Conservation (phyloP, 2,888 invertebrate species). For the Philereme transversata region DNA sequence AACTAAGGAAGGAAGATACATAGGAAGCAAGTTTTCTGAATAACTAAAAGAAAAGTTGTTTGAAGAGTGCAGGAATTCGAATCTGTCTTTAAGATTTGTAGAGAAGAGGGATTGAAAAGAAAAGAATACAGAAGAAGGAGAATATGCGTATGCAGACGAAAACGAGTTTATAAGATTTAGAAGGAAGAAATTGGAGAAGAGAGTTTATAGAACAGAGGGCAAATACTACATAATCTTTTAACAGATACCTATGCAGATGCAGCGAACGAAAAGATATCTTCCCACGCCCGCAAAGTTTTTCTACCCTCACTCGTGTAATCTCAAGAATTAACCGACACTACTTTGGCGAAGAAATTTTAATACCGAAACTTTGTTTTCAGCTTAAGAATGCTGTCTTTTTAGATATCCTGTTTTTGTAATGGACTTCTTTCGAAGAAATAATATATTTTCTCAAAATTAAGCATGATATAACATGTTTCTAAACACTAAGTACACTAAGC, state of each 20-base stretch:
- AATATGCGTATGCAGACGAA: no score
- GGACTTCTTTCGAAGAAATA: not conserved
- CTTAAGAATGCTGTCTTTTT: slow-evolving; percentile 52
- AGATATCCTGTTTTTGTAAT: slow-evolving; percentile 13
- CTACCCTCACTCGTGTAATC: slow-evolving; percentile 53
- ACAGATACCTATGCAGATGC: slow-evolving; percentile 33
- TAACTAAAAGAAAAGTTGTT: no score
- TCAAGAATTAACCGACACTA: slow-evolving; percentile 56
- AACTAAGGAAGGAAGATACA: no score
- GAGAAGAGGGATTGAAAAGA: no score
- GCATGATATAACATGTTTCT: no score
- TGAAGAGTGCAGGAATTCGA: no score
- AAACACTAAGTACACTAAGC: no score
- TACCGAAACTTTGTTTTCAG: slow-evolving; percentile 57
- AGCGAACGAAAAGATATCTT: slow-evolving; percentile 35
- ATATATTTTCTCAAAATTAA: not conserved
- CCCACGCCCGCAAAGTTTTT: slow-evolving; percentile 50
- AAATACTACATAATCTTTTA: slow-evolving; percentile 20
- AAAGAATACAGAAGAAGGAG: no score
- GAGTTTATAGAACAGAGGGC: slow-evolving; percentile 11
- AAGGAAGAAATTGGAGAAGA: no score
- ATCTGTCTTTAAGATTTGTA: no score
- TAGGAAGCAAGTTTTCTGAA: no score
- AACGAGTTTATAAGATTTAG: no score
- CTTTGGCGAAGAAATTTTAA: slow-evolving; percentile 56